Conservation (phyloP, 2,113 vertebrate species). For the Petroica traversi region DNA sequence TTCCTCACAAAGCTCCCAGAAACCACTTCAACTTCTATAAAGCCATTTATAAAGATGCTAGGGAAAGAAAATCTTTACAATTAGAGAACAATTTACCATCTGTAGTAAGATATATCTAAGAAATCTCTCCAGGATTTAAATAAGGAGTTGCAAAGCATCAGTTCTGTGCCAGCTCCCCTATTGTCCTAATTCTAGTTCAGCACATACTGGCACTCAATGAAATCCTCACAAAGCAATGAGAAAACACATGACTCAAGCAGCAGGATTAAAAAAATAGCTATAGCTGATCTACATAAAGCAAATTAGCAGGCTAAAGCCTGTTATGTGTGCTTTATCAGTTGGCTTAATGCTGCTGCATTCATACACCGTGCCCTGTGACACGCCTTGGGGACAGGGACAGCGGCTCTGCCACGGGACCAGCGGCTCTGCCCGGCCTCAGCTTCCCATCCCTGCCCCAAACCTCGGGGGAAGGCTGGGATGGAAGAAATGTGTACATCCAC, state of each 20-base stretch:
- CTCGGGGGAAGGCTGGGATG: neutral
- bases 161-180: neutral
- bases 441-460: too few relatives aligned
- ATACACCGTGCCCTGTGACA: neutral
- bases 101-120: neutral
- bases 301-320: neutral
- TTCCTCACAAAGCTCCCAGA: neutral
- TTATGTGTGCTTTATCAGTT: neutral
- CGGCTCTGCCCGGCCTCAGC: neutral
- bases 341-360: neutral
- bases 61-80: neutral
- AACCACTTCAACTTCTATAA: neutral
- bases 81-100: neutral
- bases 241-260: neutral
- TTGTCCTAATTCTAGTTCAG: neutral
- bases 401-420: neutral
- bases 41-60: neutral
- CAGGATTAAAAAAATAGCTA: neutral
- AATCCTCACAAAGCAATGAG: neutral
- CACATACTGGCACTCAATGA: neutral
- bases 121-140: neutral
- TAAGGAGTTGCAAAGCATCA: neutral
- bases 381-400: neutral
- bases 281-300: neutral
- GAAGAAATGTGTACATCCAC: rapidly evolving